Conservation (phyloP, 2,888 invertebrate genomes). For the Ligdia adustata region DNA sequence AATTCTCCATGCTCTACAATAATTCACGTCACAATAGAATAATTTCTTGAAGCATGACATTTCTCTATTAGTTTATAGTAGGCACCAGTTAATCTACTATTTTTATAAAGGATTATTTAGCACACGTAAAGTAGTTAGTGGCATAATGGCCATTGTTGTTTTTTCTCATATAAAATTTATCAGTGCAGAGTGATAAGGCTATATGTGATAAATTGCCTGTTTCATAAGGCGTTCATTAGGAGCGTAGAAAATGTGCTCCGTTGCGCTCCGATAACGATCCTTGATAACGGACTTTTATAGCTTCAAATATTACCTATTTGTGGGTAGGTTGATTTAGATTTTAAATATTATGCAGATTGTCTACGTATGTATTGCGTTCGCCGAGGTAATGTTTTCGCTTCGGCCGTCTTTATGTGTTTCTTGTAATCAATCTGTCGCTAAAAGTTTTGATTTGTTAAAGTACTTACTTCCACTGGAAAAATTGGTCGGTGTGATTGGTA, state of each 20-base stretch:
- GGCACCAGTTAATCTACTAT: slow-evolving; percentile 11
- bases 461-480: neutral
- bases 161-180: slow-evolving; percentile 74
- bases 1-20: slow-evolving; percentile 11
- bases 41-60: slow-evolving; percentile 15
- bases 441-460: neutral
- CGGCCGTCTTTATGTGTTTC: neutral
- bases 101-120: slow-evolving; percentile 25
- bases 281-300: slow-evolving; percentile 77
- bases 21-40: slow-evolving; percentile 2
- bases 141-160: slow-evolving; percentile 68
- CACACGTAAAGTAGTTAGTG: slow-evolving; percentile 29
- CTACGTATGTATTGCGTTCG: neutral
- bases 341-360: slow-evolving; percentile 33
- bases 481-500: too few species aligned
- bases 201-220: slow-evolving; percentile 82
- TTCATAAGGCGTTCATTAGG: slow-evolving; percentile 83
- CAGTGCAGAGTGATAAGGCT: slow-evolving; percentile 76
- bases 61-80: slow-evolving; percentile 6
- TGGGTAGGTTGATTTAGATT: slow-evolving; percentile 58
- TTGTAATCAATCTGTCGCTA: slow-evolving; percentile 1
- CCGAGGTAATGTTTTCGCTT: too few species aligned
- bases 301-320: slow-evolving; percentile 80
- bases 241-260: slow-evolving; percentile 80
- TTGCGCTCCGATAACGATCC: slow-evolving; percentile 74